These are phyloP conservation scores for Chromobotia macracanthus DNA, from an alignment of 2,797 vertebrate genomes.

Conservation along the genomic window DNA sequence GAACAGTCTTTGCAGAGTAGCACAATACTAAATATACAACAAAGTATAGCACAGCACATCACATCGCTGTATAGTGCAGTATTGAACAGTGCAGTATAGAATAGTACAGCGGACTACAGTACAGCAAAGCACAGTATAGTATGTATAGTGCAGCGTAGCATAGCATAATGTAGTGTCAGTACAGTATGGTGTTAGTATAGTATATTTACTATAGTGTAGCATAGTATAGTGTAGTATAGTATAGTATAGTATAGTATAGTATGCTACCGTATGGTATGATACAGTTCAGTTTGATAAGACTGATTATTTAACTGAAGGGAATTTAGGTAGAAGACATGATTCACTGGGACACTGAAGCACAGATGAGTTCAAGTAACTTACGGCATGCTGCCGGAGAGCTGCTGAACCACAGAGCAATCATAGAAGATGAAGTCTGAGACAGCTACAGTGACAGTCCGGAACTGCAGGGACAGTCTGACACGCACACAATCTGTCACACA, in stretches of 20 bases:
- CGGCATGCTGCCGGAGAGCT: conserved; percentile 85
- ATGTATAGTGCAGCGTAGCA: too few species aligned
- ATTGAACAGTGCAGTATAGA: too few species aligned
- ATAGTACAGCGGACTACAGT: too few species aligned
- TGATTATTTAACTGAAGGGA: too few species aligned
- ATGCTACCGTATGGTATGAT: neutral
- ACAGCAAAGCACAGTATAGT: neutral
- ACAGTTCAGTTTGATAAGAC: too few species aligned
- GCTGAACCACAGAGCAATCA: conserved; percentile 87
- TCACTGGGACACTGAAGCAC: neutral
- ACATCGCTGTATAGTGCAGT: too few species aligned
- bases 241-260: neutral
- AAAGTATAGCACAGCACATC: neutral
- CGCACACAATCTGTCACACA: conserved; percentile 85
- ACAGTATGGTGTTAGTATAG: neutral
- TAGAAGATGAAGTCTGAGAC: conserved; percentile 89
- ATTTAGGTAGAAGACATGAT: too few species aligned
- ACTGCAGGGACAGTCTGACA: conserved; percentile 85
- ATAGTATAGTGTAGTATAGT: too few species aligned
- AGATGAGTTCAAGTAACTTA: conserved; percentile 74
- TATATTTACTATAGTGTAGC: too few species aligned
- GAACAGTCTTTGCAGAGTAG: neutral
- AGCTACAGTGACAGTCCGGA: conserved; percentile 85
- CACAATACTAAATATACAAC: neutral
- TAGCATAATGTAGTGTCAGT: neutral